These are phyloP conservation scores for Tachyglossus aculeatus DNA, from an alignment of 2,797 vertebrate genomes.

Conservation along the genomic window DNA sequence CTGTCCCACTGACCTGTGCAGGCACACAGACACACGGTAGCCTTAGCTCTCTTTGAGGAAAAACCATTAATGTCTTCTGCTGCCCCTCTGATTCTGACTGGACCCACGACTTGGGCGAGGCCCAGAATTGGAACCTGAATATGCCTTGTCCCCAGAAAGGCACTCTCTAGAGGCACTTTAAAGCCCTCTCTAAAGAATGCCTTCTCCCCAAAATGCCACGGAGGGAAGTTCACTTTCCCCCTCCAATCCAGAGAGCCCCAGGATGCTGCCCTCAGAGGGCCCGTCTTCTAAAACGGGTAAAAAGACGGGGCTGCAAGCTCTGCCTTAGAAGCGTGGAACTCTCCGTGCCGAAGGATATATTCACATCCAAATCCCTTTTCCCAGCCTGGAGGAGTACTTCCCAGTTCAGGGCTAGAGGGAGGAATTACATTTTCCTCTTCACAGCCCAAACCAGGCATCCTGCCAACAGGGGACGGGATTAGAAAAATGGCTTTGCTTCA, in stretches of 20 bases:
- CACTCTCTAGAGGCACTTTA: not conserved
- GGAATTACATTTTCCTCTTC: not conserved
- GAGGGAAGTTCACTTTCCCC: not conserved
- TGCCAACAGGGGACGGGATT: not conserved
- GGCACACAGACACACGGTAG: not conserved
- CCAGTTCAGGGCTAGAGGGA: not conserved
- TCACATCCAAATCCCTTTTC: not conserved
- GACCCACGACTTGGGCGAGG: not conserved
- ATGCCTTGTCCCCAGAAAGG: not conserved
- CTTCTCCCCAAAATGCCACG: not conserved
- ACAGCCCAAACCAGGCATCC: not conserved
- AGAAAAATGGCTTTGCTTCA: not conserved
- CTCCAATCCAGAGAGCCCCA: not conserved
- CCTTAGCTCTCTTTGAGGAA: not conserved
- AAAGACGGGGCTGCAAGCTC: not conserved
- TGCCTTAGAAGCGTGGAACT: not conserved
- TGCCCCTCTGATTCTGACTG: not conserved
- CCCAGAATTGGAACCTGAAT: not conserved
- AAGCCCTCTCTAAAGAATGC: not conserved
- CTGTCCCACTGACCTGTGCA: slow-evolving; percentile 95
- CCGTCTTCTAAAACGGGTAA: not conserved
- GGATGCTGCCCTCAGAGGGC: not conserved
- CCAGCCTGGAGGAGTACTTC: not conserved
- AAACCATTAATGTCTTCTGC: not conserved
- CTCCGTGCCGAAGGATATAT: too few species aligned